Evolutionary conservation across 2,797 vertebrate genomes (phyloP).

Genomic region (Sebastolobus altivelis): DNA sequence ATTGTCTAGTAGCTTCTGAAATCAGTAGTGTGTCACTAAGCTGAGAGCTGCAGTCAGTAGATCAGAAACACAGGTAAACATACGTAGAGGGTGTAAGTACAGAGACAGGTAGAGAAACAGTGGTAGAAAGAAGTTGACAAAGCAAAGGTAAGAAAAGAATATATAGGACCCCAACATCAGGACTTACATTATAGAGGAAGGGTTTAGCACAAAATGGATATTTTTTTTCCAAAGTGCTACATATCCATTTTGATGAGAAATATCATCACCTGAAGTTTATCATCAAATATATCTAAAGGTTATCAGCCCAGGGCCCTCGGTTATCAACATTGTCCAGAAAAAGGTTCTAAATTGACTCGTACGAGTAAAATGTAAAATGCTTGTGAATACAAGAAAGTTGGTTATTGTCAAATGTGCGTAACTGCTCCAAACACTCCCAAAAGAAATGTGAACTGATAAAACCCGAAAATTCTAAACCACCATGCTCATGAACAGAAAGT

Average conservation of each 20-base stretch:
- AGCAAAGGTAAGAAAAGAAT: constrained; percentile 4
- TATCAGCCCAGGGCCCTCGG: constrained; percentile 16
- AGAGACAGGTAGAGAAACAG: constrained; percentile 14
- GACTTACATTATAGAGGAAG: constrained; percentile 7
- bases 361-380: not conserved
- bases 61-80: constrained; percentile 42
- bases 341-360: constrained; percentile 1
- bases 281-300: constrained; percentile 10
- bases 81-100: not conserved
- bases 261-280: constrained; percentile 33
- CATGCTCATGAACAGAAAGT: not conserved
- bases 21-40: constrained; percentile 47
- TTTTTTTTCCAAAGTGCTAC: constrained; percentile 24
- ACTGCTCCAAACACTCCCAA: not conserved
- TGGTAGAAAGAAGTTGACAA: not conserved
- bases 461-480: not conserved
- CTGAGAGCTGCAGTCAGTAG: constrained; percentile 42
- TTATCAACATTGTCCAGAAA: constrained; percentile 39
- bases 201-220: not conserved
- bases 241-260: constrained; percentile 45
- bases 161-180: not conserved
- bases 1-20: constrained; percentile 49
- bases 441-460: not conserved
- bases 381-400: not conserved
- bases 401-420: not conserved